Evolutionary conservation across 2,888 invertebrate species (phyloP).

Genomic region (Acrobasis suavella): DNA sequence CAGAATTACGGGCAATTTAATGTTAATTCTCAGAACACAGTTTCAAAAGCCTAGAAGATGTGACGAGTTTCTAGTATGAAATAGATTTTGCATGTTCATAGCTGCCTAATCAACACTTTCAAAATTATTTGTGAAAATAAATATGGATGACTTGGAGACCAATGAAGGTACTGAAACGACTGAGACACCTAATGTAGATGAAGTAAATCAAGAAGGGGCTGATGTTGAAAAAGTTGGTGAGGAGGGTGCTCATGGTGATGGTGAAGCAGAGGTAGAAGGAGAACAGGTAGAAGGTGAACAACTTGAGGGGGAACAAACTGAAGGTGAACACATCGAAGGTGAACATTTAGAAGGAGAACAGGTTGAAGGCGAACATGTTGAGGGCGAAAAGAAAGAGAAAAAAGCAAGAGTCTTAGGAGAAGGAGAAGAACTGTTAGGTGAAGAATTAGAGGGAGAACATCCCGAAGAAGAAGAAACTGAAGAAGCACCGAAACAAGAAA

Average conservation of each 20-base stretch:
- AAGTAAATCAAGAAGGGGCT: conserved; percentile 26
- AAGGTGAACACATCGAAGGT: conserved; percentile 29
- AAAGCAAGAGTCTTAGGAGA: conserved; percentile 32
- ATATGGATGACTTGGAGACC: conserved; percentile 38
- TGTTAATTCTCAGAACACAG: conserved; percentile 51
- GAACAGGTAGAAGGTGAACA: conserved; percentile 37
- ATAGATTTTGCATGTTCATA: conserved; percentile 23
- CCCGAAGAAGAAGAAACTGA: conserved; percentile 36
- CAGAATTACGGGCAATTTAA: conserved; percentile 66
- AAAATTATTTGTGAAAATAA: conserved; percentile 36
- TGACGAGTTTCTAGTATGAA: conserved; percentile 62
- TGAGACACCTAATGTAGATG: conserved; percentile 29
- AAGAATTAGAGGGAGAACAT: conserved; percentile 38
- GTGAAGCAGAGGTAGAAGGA: conserved; percentile 28
- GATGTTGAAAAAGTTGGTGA: conserved; percentile 32
- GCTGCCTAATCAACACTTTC: conserved; percentile 20
- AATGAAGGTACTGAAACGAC: conserved; percentile 35
- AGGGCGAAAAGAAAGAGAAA: conserved; percentile 33
- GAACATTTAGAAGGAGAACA: conserved; percentile 37
- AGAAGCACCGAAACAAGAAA: conserved; percentile 40
- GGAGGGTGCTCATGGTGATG: conserved; percentile 28
- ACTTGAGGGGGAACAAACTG: conserved; percentile 30
- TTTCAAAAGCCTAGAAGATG: conserved; percentile 58
- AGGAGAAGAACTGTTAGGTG: conserved; percentile 39
- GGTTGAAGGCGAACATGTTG: conserved; percentile 35